phyloP scores from a whole-genome alignment of 2,888 invertebrate genomes.

The Pristionchus japonicus region DNA sequence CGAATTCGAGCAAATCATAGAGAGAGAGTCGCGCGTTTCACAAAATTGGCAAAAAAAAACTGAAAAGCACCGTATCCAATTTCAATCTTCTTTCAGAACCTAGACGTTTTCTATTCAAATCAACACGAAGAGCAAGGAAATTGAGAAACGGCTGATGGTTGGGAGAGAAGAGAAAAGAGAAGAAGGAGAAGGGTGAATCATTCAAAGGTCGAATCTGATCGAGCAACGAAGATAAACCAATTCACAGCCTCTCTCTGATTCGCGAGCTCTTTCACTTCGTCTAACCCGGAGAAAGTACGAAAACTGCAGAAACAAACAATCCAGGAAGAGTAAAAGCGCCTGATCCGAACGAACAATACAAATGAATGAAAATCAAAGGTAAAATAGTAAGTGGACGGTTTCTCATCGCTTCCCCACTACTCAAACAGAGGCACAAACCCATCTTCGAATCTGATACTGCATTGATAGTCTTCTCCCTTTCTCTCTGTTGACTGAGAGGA shows the following conservation, averaged over 20 bases:
- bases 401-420: not conserved
- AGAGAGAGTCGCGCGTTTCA: not conserved
- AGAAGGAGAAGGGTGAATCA: not conserved
- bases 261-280: too few species aligned
- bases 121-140: not conserved
- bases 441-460: not conserved
- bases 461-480: not conserved
- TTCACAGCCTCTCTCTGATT: too few species aligned
- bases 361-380: not conserved
- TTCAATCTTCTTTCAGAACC: not conserved
- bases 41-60: not conserved
- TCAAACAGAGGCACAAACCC: not conserved
- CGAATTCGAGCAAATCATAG: not conserved
- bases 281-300: too few species aligned
- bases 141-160: constrained; percentile 4
- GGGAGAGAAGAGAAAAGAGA: not conserved
- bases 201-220: not conserved
- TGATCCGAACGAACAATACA: too few species aligned
- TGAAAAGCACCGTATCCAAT: not conserved
- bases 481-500: not conserved
- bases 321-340: too few species aligned
- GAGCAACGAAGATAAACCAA: constrained; percentile 2
- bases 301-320: too few species aligned
- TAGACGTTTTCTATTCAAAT: not conserved
- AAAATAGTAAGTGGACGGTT: not conserved